phyloP scores from a whole-genome alignment of 2,888 invertebrate species.

The Rhagonycha fulva region DNA sequence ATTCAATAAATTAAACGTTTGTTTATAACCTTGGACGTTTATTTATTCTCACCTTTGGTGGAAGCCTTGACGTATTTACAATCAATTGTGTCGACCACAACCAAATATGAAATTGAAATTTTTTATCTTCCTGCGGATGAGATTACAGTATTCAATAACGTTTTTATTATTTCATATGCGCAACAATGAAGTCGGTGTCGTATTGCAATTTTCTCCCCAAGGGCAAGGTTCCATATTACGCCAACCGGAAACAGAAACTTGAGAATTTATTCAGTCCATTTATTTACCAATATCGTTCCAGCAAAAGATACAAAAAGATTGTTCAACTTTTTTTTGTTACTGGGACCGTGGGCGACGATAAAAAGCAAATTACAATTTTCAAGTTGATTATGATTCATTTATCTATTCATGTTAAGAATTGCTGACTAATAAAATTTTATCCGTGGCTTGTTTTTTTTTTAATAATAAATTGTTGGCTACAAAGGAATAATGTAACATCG shows the following conservation, averaged over 20 bases:
- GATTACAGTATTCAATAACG: neutral
- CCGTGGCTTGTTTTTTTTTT: neutral
- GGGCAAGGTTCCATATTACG: neutral
- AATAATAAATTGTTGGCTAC: neutral
- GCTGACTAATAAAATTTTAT: neutral
- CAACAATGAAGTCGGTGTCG: neutral
- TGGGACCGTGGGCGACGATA: neutral
- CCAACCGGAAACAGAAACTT: neutral
- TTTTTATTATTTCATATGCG: neutral
- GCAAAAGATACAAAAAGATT: neutral
- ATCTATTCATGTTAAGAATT: neutral
- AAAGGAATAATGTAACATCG: neutral
- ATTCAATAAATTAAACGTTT: constrained; percentile 1
- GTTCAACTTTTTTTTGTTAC: neutral
- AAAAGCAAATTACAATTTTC: neutral
- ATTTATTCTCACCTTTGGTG: constrained; percentile 2
- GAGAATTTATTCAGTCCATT: neutral
- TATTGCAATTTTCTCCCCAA: neutral
- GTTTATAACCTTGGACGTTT: neutral
- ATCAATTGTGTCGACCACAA: neutral
- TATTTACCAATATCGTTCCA: neutral
- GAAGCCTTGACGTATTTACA: neutral
- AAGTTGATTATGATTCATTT: neutral
- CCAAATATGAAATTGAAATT: neutral
- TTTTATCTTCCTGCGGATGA: neutral